Conservation (phyloP, 2,797 vertebrate genomes). For the Mormyrops attenuatus region DNA sequence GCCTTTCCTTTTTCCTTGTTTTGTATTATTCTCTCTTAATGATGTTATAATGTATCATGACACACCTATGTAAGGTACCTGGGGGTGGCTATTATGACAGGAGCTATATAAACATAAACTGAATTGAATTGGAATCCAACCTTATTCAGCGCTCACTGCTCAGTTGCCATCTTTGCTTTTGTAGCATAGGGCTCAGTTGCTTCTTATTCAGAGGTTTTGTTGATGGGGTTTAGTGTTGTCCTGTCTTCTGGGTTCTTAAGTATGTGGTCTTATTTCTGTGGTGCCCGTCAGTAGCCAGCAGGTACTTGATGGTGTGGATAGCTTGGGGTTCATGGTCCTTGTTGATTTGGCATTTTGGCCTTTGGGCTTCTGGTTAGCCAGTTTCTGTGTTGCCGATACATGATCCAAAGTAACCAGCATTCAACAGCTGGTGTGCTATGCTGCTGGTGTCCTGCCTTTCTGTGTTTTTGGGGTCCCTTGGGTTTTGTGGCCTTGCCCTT, state of each 20-base stretch:
- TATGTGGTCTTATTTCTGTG: too few species aligned
- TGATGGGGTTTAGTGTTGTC: too few species aligned
- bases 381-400: not conserved
- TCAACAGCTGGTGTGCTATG: not conserved
- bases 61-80: too few species aligned
- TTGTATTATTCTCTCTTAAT: too few species aligned
- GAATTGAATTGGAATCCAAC: not conserved
- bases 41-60: too few species aligned
- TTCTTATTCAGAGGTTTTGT: too few species aligned
- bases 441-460: not conserved
- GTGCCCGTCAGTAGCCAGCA: too few species aligned
- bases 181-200: not conserved
- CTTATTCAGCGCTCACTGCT: not conserved
- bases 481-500: not conserved
- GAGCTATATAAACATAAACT: too few species aligned
- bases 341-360: not conserved
- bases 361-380: not conserved
- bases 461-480: not conserved
- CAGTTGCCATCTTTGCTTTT: not conserved
- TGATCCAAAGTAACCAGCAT: not conserved
- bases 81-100: too few species aligned
- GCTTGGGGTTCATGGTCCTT: not conserved
- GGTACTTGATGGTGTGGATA: too few species aligned
- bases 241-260: too few species aligned
- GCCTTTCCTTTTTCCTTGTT: not conserved